Percentiles rank a stretch among this genome's conserved stretches.
Evolutionary conservation across 2,797 vertebrate genomes (phyloP).

Genomic region (Selene dorsalis): DNA sequence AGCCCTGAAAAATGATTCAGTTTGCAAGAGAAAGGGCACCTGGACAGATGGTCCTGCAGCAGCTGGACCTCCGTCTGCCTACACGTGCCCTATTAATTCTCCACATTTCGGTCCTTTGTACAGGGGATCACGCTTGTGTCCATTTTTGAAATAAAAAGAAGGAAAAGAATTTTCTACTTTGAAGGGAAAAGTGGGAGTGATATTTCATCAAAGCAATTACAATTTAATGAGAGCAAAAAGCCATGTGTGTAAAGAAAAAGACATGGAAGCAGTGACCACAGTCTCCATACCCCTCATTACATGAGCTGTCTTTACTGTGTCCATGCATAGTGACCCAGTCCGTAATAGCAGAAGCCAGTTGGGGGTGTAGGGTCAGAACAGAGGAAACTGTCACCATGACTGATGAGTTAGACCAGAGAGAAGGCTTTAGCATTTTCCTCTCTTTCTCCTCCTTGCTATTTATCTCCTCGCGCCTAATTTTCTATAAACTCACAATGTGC

Average conservation of each 20-base stretch:
- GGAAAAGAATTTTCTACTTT: background rate
- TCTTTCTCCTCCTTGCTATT: slow-evolving; percentile 21
- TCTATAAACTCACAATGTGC: background rate
- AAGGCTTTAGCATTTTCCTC: slow-evolving; percentile 28
- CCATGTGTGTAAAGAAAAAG: slow-evolving; percentile 45
- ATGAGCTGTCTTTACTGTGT: slow-evolving; percentile 37
- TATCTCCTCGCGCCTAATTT: slow-evolving; percentile 2
- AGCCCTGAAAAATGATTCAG: slow-evolving; percentile 32
- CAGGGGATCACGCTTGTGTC: slow-evolving; percentile 22
- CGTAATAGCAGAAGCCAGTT: slow-evolving; percentile 16
- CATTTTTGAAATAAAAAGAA: slow-evolving; percentile 8
- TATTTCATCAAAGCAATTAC: slow-evolving; percentile 45
- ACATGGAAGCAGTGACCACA: slow-evolving; percentile 7
- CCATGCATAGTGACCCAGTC: slow-evolving; percentile 37
- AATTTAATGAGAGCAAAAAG: slow-evolving; percentile 57
- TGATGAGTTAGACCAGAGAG: slow-evolving; percentile 56
- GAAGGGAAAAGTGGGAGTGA: slow-evolving; percentile 24
- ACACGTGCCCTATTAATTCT: slow-evolving; percentile 28
- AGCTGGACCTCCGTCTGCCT: slow-evolving; percentile 30
- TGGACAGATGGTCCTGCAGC: slow-evolving; percentile 51
- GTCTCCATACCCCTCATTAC: slow-evolving; percentile 26
- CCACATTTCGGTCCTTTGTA: slow-evolving; percentile 23
- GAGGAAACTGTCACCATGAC: slow-evolving; percentile 60
- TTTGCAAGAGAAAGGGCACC: slow-evolving; percentile 36
- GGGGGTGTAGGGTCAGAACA: slow-evolving; percentile 12